Conservation (phyloP, 2,113 vertebrate genomes). For the Trichomycterus rosablanca region DNA sequence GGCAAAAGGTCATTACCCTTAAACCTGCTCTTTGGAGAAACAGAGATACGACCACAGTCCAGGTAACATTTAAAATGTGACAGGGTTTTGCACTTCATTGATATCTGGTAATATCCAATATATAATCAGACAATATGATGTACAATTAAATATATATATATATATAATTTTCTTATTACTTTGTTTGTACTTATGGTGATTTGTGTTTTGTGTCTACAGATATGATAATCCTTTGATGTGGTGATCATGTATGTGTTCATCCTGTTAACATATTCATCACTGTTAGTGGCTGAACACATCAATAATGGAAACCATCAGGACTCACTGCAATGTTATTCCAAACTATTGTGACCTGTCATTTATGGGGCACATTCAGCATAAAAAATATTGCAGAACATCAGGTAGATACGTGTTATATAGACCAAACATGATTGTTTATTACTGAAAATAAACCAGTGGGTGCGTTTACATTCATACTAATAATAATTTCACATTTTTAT, state of each 20-base stretch:
- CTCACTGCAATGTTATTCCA: conserved; percentile 14
- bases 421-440: conserved; percentile 2
- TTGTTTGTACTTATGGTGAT: not conserved
- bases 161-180: no score
- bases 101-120: no score
- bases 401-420: not conserved
- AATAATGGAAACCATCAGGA: conserved; percentile 23
- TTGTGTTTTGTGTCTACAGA: conserved; percentile 49
- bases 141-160: no score
- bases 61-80: conserved; percentile 57
- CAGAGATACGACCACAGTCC: conserved; percentile 83
- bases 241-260: conserved; percentile 54
- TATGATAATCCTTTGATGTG: conserved; percentile 64
- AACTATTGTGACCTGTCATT: conserved; percentile 7
- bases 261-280: conserved; percentile 28
- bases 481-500: no score
- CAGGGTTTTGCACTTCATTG: no score
- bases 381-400: not conserved
- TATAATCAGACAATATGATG: no score
- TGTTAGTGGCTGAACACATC: conserved; percentile 23
- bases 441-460: no score
- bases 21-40: conserved; percentile 86
- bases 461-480: no score
- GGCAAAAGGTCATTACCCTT: conserved; percentile 93
- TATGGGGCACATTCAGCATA: not conserved